Base-by-base conservation (phyloP, 1,140 invertebrate species). In the Sminthurides bifidus region DNA sequence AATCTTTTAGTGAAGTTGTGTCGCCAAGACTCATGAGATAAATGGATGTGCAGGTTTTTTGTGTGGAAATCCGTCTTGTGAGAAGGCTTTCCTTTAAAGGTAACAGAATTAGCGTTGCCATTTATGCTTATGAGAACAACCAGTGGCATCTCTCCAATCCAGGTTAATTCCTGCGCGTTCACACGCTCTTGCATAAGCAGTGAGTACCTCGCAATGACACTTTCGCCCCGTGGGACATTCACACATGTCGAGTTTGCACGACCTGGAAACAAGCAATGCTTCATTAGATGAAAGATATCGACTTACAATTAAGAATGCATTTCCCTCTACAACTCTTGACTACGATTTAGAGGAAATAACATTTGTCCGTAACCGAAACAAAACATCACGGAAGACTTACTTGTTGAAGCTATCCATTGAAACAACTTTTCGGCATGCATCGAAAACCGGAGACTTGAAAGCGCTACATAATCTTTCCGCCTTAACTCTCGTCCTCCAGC, bases 211-310 rank as follows among this genome's bases (percentile, higher is more conserved):
- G 69, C 91, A 94, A 68, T 90, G 86, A 67, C 90, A 93, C 54
- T 79, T 74, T 33, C 76, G 73, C 2, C 77, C 76, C n/a, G 76
- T 75, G 1, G 82, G 80, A 73, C 91, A 94, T 67, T 91, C 86
- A 69, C 89, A 92, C 73, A 92, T 89, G 69, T 94, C 91, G 67
- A 85, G 75, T 54, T 84, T 76, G 71, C 91, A 95, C 0, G 89
- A 84, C 58, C 78, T 80, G 66, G 2, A 67, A 68, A 60, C 44
- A 41, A 66, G 29, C 10, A 35, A 35, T 10, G 44, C 23, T 29
- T 35, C 33, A 35, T 35, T 35, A 44, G 30, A 33, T 3, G 6
- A 50, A 27, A 54, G 31, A 43, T 57, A 62, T 12, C 24, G 37
- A 21, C 17, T 60, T 38, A 52, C 17, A 37, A 19, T 40, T 10